phyloP scores from a whole-genome alignment of 2,113 vertebrate species.

The Alligator sinensis region DNA sequence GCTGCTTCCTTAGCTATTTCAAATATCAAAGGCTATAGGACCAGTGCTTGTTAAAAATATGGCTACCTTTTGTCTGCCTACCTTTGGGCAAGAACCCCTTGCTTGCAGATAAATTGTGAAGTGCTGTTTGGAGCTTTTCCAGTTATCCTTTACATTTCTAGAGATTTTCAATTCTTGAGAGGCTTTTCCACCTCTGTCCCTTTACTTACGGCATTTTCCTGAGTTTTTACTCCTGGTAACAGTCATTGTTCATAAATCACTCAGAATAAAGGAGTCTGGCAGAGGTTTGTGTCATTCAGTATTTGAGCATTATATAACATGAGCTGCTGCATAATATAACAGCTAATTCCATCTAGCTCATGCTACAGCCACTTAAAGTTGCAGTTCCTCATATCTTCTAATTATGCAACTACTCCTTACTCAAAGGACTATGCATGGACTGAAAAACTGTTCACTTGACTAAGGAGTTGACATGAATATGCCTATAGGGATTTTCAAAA shows the following conservation, averaged over 20 bases:
- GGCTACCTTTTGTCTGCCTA: background rate
- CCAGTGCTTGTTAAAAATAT: background rate
- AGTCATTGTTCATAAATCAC: background rate
- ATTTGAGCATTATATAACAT: fast-evolving
- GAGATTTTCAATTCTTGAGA: background rate
- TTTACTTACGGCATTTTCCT: background rate
- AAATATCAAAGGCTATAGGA: background rate
- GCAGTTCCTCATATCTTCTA: background rate
- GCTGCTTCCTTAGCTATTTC: too few relatives aligned
- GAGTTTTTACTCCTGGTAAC: background rate
- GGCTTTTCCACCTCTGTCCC: background rate
- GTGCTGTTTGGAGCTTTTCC: background rate
- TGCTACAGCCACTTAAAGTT: background rate
- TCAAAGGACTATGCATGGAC: background rate
- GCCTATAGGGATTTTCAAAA: background rate
- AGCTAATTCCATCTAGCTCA: background rate
- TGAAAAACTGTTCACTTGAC: background rate
- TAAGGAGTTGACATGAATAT: background rate
- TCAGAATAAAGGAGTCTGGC: background rate
- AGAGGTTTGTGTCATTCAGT: background rate
- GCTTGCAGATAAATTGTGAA: background rate
- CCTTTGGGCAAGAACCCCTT: background rate
- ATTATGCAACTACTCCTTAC: background rate
- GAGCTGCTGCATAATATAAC: background rate
- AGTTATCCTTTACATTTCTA: background rate